These are phyloP conservation scores for Prosapia bicincta DNA, from an alignment of 2,888 invertebrate genomes.

Conservation along the genomic window DNA sequence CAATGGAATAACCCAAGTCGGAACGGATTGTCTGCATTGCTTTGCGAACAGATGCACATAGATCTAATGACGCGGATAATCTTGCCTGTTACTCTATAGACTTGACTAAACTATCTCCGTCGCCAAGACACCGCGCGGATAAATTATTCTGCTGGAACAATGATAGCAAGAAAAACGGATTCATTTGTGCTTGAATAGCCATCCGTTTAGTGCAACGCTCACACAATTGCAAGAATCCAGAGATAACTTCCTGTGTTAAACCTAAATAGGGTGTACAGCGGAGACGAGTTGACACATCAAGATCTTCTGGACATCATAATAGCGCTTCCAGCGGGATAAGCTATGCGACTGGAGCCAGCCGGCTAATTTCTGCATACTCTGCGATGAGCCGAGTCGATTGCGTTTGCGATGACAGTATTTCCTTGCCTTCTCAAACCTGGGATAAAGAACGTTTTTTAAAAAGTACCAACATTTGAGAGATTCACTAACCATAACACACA, in stretches of 20 bases:
- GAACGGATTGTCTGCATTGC: background rate
- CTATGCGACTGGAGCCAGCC: too few species aligned
- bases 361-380: too few species aligned
- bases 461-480: too few species aligned
- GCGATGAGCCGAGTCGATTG: too few species aligned
- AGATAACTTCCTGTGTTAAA: background rate
- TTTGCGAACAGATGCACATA: background rate
- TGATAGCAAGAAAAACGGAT: background rate
- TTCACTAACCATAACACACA: too few species aligned
- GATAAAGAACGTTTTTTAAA: too few species aligned
- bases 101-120: background rate
- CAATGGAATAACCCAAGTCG: too few species aligned
- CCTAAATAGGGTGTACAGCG: background rate
- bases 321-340: too few species aligned
- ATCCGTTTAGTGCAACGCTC: background rate
- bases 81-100: background rate
- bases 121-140: background rate
- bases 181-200: background rate
- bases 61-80: background rate
- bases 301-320: background rate
- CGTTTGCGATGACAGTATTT: too few species aligned
- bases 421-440: too few species aligned
- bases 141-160: background rate
- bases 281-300: background rate
- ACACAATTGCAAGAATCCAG: background rate